phyloP scores from a whole-genome alignment of 2,113 vertebrate species.

The Chascanopsetta lugubris region DNA sequence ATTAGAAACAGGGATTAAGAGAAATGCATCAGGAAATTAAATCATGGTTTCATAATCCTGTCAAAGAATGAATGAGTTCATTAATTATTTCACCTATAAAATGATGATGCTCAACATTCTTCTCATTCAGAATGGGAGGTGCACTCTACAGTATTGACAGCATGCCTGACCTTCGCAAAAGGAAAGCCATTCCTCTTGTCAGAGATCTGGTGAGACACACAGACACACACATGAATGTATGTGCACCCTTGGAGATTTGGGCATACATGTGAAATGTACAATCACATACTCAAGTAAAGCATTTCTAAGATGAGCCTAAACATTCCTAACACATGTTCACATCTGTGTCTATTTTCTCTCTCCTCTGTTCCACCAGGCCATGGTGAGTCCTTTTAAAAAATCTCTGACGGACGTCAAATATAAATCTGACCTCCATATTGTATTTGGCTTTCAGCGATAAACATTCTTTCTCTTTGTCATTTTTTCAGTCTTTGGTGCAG shows the following conservation, averaged over 20 bases:
- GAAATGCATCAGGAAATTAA: conserved; percentile 13
- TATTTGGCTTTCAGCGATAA: not conserved
- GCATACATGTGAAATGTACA: not conserved
- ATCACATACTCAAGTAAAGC: not conserved
- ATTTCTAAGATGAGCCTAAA: not conserved
- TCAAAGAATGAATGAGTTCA: not conserved
- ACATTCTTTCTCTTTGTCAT: not conserved
- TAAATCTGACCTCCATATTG: not conserved
- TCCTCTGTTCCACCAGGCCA: conserved; percentile 62
- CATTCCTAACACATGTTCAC: not conserved
- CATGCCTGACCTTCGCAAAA: conserved; percentile 98
- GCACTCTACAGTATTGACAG: conserved; percentile 98
- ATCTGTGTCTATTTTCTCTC: conserved; percentile 1
- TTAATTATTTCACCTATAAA: not conserved
- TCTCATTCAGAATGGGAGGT: conserved; percentile 87
- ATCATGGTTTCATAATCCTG: not conserved
- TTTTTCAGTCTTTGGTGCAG: conserved; percentile 91
- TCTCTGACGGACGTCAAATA: conserved; percentile 6
- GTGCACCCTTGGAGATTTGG: not conserved
- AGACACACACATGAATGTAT: conserved; percentile 7
- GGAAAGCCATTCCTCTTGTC: conserved; percentile 94
- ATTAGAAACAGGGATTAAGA: conserved; percentile 16
- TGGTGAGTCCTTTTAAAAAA: conserved; percentile 69
- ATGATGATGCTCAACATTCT: conserved; percentile 2
- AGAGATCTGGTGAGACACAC: conserved; percentile 92